Conservation (phyloP, 2,113 vertebrate species). For the Eleginops maclovinus region DNA sequence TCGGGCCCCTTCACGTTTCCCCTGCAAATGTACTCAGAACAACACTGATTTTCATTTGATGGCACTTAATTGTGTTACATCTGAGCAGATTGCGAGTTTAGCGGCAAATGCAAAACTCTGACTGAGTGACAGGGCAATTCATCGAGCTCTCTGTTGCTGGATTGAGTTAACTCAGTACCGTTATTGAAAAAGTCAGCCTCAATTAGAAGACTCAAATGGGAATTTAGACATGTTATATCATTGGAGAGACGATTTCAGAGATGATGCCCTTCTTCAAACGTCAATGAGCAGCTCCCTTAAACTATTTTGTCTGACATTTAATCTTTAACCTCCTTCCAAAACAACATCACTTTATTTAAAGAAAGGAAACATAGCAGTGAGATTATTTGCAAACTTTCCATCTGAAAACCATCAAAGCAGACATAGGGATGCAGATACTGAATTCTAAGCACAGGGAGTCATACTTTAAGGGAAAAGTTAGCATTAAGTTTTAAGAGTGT, state of each 20-base stretch:
- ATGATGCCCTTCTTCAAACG: constrained; percentile 24
- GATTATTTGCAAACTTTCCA: constrained; percentile 21
- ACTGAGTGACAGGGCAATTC: constrained; percentile 84
- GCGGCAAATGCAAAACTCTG: constrained; percentile 68
- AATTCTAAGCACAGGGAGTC: constrained; percentile 12
- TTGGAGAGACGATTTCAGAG: constrained; percentile 30
- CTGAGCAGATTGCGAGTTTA: constrained; percentile 80
- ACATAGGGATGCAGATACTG: background rate
- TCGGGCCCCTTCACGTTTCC: constrained; percentile 55
- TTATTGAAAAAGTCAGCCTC: constrained; percentile 84
- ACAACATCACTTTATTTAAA: constrained; percentile 33
- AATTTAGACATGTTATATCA: constrained; percentile 51
- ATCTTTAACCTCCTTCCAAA: background rate
- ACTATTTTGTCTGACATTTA: background rate
- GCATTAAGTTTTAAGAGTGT: constrained; percentile 40
- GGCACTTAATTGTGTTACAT: constrained; percentile 81
- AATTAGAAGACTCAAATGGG: constrained; percentile 80
- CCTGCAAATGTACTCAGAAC: constrained; percentile 78
- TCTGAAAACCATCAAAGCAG: constrained; percentile 49
- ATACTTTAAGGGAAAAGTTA: constrained; percentile 25
- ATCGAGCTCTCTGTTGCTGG: constrained; percentile 79
- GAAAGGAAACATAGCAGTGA: background rate
- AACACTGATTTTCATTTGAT: constrained; percentile 82
- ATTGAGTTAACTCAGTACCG: constrained; percentile 81
- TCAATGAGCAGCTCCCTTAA: constrained; percentile 27